A percentile compares a stretch with the other conserved stretches of the same genome.
phyloP scores from a whole-genome alignment of 1,140 invertebrate genomes.

The Drosophila grimshawi region DNA sequence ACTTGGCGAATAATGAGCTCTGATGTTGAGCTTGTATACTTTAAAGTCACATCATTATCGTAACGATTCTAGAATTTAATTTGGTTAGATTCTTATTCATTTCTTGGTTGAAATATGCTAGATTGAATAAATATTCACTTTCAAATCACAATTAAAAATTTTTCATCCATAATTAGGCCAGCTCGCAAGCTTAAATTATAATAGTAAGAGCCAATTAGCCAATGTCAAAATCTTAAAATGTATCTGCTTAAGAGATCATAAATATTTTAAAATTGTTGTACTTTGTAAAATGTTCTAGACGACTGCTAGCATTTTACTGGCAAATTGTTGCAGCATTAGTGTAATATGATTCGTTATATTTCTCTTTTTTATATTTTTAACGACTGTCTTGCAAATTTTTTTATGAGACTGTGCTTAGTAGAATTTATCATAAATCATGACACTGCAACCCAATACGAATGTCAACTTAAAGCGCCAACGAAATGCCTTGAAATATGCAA shows the following conservation, averaged over 20 bases:
- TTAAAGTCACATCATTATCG: not conserved
- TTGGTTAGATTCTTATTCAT: too few species aligned
- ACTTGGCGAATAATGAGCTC: not conserved
- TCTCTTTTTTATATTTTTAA: conserved; percentile 14
- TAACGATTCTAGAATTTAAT: not conserved
- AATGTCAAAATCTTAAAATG: too few species aligned
- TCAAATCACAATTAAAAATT: too few species aligned
- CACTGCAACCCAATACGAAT: conserved; percentile 45
- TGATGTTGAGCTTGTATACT: not conserved
- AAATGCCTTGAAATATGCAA: conserved; percentile 52
- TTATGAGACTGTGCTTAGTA: conserved; percentile 36
- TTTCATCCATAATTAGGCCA: too few species aligned
- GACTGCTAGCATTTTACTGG: too few species aligned
- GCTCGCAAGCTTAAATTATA: too few species aligned
- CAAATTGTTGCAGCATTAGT: not conserved
- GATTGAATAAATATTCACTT: too few species aligned
- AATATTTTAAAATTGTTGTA: too few species aligned
- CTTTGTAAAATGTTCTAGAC: too few species aligned
- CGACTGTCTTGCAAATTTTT: conserved; percentile 31
- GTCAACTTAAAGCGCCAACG: conserved; percentile 46
- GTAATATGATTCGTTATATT: not conserved
- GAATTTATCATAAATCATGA: conserved; percentile 52
- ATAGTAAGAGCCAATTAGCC: too few species aligned
- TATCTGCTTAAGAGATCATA: too few species aligned
- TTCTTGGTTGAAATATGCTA: too few species aligned